Evolutionary conservation across 2,113 vertebrate genomes (phyloP).

Genomic region (Potamarius usumacintae): DNA sequence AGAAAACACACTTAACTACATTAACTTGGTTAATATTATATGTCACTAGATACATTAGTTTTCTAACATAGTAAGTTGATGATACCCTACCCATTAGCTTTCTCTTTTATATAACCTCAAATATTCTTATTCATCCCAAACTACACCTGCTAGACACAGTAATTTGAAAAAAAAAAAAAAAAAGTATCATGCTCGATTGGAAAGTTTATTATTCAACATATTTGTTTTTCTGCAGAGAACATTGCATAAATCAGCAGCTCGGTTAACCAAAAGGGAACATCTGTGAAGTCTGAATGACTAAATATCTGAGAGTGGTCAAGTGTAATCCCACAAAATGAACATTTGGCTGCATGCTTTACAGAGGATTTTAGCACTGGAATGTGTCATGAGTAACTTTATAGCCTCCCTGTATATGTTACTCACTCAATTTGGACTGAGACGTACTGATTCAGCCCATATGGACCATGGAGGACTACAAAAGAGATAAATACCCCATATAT

Average conservation of each 20-base stretch:
- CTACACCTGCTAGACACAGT: background rate
- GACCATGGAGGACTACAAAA: conserved; percentile 30
- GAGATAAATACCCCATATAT: conserved; percentile 32
- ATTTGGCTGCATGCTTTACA: conserved; percentile 44
- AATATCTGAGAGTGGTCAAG: conserved; percentile 38
- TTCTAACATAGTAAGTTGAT: background rate
- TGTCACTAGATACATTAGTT: background rate
- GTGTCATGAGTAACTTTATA: conserved; percentile 55
- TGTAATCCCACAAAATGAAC: conserved; percentile 48
- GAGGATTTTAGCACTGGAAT: conserved; percentile 51
- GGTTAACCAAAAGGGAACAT: conserved; percentile 19
- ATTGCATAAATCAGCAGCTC: conserved; percentile 28
- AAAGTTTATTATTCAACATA: conserved; percentile 3
- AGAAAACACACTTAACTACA: background rate
- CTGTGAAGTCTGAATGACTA: conserved; percentile 21
- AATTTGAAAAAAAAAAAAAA: conserved; percentile 6
- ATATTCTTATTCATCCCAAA: background rate
- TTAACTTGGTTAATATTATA: background rate
- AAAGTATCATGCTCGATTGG: conserved; percentile 4
- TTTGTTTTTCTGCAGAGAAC: background rate
- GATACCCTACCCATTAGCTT: background rate
- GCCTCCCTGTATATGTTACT: conserved; percentile 54
- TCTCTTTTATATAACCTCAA: background rate
- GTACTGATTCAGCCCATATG: conserved; percentile 52
- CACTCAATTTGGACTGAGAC: conserved; percentile 41